Evolutionary conservation across 2,797 vertebrate species (phyloP).

Genomic region (Toxotes lorentzi): DNA sequence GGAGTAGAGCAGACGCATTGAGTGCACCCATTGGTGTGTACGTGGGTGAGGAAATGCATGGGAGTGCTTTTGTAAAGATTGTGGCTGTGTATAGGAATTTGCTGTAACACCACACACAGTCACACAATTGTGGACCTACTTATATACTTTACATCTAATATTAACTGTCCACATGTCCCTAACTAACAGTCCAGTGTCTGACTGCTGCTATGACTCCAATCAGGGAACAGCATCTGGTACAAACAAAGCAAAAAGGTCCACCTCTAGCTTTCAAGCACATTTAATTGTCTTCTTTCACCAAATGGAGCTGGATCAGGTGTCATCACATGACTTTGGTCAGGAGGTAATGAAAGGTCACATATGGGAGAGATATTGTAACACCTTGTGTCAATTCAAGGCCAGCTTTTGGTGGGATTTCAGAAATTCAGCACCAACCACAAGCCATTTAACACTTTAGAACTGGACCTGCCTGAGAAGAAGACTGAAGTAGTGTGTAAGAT

Average conservation of each 20-base stretch:
- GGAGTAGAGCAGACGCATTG: slow-evolving; percentile 92
- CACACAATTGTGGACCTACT: neutral
- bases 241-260: neutral
- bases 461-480: neutral
- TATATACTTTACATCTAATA: slow-evolving; percentile 12
- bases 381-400: neutral
- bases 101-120: slow-evolving; percentile 19
- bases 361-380: neutral
- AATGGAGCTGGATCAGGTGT: slow-evolving; percentile 9
- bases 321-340: neutral
- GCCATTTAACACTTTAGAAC: neutral
- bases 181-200: slow-evolving; percentile 7
- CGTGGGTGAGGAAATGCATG: slow-evolving; percentile 80
- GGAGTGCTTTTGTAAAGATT: slow-evolving; percentile 51
- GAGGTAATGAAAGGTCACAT: neutral
- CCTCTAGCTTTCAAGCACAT: neutral
- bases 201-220: neutral
- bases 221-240: neutral
- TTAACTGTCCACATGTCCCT: neutral
- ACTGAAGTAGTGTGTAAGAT: neutral
- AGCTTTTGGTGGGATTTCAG: neutral
- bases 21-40: slow-evolving; percentile 84
- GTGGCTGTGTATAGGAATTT: slow-evolving; percentile 48
- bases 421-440: neutral
- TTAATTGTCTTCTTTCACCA: neutral